Conservation (phyloP, 1,140 invertebrate species). For the Lanistes nyassanus region DNA sequence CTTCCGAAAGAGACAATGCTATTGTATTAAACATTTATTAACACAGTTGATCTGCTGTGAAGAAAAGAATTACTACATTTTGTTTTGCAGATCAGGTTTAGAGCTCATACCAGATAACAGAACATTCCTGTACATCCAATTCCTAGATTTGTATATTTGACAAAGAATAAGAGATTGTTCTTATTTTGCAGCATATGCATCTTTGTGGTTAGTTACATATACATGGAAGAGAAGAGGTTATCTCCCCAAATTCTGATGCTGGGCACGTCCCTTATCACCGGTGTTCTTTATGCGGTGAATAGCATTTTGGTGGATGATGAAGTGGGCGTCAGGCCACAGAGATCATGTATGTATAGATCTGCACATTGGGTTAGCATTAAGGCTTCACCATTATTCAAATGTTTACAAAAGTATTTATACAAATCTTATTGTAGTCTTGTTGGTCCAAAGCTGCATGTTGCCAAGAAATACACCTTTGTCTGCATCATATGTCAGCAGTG, state of each 20-base stretch:
- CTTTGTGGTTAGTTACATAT: slow-evolving; percentile 60
- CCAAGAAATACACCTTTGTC: no score
- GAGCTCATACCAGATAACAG: neutral
- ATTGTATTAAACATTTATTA: no score
- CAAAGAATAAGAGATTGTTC: slow-evolving; percentile 4
- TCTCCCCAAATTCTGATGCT: slow-evolving; percentile 48
- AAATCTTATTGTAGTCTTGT: no score
- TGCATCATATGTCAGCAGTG: no score
- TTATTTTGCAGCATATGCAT: slow-evolving; percentile 58
- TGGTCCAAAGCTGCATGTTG: no score
- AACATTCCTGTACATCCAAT: slow-evolving; percentile 1
- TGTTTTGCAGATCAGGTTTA: no score
- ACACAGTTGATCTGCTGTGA: neutral
- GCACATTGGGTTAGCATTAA: no score
- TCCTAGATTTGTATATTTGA: neutral
- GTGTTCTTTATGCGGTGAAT: slow-evolving; percentile 51
- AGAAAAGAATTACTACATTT: no score
- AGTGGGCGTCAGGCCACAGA: slow-evolving; percentile 14
- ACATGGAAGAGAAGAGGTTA: slow-evolving; percentile 54
- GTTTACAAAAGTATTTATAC: no score
- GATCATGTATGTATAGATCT: slow-evolving; percentile 39
- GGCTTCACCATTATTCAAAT: no score
- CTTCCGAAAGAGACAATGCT: neutral
- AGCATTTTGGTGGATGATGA: slow-evolving; percentile 23
- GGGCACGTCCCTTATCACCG: slow-evolving; percentile 42